Evolutionary conservation across 2,888 invertebrate species (phyloP).

Genomic region (Agrilus mali): DNA sequence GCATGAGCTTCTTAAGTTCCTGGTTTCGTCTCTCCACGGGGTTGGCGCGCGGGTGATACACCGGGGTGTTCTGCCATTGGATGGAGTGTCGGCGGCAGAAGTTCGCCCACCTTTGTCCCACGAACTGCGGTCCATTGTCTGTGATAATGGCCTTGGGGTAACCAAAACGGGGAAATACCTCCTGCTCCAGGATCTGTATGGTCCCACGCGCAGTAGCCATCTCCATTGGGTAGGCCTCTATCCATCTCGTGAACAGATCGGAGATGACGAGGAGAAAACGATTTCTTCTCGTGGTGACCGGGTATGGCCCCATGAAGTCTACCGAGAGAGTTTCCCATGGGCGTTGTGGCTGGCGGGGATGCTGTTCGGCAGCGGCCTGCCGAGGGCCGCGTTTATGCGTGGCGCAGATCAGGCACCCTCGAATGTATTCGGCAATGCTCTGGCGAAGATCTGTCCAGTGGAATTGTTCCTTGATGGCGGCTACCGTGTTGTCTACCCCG

Average conservation of each 20-base stretch:
- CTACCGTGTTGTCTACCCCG: not conserved
- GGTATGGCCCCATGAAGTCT: not conserved
- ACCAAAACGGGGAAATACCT: not conserved
- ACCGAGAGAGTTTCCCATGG: too few species aligned
- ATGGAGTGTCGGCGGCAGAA: constrained; percentile 3
- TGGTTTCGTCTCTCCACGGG: constrained; percentile 16
- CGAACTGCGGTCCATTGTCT: constrained; percentile 8
- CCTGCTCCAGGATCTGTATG: not conserved
- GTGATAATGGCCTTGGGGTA: constrained; percentile 2
- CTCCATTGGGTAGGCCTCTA: not conserved
- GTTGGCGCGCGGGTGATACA: constrained; percentile 16
- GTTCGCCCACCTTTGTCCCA: not conserved
- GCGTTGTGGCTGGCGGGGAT: too few species aligned
- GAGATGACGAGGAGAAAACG: not conserved
- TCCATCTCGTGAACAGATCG: not conserved
- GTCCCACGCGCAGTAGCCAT: not conserved
- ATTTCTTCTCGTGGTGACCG: not conserved
- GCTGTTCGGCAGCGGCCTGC: too few species aligned
- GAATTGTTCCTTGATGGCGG: not conserved
- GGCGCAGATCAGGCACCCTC: not conserved
- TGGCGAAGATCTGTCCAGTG: not conserved
- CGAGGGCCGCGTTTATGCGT: not conserved
- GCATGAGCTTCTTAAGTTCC: constrained; percentile 16
- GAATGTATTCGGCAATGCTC: not conserved
- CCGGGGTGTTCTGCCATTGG: constrained; percentile 10